Evolutionary conservation across 2,113 vertebrate genomes (phyloP).

Genomic region (Sciurus niger): DNA sequence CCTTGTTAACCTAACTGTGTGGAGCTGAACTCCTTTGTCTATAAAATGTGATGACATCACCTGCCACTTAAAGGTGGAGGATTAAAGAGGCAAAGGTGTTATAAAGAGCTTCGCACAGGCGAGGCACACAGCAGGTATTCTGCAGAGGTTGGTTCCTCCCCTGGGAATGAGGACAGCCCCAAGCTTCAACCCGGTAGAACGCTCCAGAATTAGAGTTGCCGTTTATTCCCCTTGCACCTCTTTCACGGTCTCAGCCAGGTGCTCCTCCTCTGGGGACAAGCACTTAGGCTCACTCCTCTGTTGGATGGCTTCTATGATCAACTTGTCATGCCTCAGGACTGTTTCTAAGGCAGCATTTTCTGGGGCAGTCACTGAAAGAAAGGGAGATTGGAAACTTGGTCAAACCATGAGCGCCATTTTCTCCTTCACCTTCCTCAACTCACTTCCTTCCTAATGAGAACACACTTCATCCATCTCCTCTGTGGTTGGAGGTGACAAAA

Average conservation of each 20-base stretch:
- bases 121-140: no score
- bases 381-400: constrained; percentile 28
- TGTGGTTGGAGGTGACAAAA: not conserved
- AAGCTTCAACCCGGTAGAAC: not conserved
- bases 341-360: constrained; percentile 85
- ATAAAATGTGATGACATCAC: not conserved
- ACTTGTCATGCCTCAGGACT: constrained; percentile 82
- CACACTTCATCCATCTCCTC: not conserved
- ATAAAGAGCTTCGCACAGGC: not conserved
- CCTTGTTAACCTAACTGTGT: not conserved
- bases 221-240: constrained; percentile 78
- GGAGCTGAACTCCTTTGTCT: not conserved
- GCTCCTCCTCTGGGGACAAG: constrained; percentile 64
- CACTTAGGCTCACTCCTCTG: constrained; percentile 53
- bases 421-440: not conserved
- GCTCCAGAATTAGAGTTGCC: not conserved
- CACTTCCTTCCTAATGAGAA: not conserved
- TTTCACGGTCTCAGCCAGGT: constrained; percentile 79
- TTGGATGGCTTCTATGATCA: constrained; percentile 84
- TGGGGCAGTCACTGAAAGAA: constrained; percentile 82
- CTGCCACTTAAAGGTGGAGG: not conserved
- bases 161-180: not conserved
- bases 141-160: not conserved
- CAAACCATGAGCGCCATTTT: not conserved
- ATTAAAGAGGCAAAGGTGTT: not conserved